phyloP scores from a whole-genome alignment of 2,888 invertebrate species.

The Rotaria socialis region DNA sequence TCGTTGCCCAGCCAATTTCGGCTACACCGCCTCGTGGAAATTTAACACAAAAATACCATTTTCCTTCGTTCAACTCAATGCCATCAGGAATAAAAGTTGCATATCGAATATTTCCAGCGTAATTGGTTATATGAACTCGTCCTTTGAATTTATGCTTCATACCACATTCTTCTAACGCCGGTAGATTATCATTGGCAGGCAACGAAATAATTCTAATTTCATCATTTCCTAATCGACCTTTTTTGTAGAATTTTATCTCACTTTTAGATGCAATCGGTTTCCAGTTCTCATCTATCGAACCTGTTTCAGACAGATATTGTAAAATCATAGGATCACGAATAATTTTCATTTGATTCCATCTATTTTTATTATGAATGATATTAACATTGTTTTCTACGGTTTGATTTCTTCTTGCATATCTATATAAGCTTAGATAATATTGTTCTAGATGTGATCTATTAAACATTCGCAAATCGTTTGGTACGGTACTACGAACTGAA shows the following conservation, averaged over 20 bases:
- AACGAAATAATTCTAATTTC: background rate
- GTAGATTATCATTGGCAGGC: background rate
- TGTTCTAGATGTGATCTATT: slow-evolving; percentile 18
- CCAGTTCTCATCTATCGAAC: background rate
- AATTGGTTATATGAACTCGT: background rate
- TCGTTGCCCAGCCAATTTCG: slow-evolving; percentile 18
- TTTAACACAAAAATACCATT: slow-evolving; percentile 34
- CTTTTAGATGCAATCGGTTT: background rate
- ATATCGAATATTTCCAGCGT: background rate
- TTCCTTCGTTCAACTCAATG: background rate
- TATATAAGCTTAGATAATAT: background rate
- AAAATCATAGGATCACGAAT: background rate
- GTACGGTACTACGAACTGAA: background rate
- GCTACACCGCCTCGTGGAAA: background rate
- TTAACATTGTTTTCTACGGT: background rate
- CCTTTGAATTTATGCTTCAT: background rate
- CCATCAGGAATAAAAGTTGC: background rate
- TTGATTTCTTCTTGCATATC: background rate
- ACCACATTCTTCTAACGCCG: background rate
- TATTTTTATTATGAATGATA: background rate
- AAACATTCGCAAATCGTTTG: background rate
- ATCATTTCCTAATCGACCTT: background rate
- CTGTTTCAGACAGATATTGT: background rate
- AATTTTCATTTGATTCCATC: background rate
- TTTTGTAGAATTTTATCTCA: background rate